Evolutionary conservation across 1,140 invertebrate species (phyloP).

Genomic region (Augochlora pura): DNA sequence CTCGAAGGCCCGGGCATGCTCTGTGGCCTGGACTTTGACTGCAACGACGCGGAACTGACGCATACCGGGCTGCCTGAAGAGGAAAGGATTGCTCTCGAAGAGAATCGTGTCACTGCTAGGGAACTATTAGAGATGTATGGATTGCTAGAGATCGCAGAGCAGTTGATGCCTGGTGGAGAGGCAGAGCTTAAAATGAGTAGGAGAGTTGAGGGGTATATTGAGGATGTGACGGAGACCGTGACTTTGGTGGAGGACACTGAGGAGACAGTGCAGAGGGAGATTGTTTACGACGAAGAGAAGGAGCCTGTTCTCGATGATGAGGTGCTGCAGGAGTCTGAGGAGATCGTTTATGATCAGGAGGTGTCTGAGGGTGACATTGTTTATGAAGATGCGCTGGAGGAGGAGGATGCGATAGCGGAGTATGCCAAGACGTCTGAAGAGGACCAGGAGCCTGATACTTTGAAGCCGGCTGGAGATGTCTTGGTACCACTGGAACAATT

Average conservation of each 20-base stretch:
- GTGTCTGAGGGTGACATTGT: too few species aligned
- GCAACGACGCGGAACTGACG: conserved; percentile 45
- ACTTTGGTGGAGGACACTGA: neutral
- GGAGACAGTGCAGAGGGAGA: neutral
- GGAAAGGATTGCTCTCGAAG: conserved; percentile 11
- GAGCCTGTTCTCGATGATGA: neutral
- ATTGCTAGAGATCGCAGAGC: neutral
- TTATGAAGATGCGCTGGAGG: too few species aligned
- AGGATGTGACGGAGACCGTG: neutral
- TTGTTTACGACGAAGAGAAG: neutral
- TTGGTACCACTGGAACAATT: conserved; percentile 42
- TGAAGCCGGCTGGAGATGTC: neutral
- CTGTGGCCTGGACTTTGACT: conserved; percentile 44
- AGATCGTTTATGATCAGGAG: too few species aligned
- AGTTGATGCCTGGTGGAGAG: neutral
- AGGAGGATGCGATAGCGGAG: too few species aligned
- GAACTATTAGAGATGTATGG: conserved; percentile 3
- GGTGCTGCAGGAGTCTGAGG: neutral
- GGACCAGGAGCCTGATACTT: neutral
- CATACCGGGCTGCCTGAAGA: conserved; percentile 39
- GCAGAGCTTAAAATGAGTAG: neutral
- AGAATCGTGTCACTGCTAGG: conserved; percentile 1
- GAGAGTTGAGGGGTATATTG: neutral
- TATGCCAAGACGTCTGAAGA: neutral
- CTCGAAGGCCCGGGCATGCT: conserved; percentile 38